Conservation (phyloP, 2,113 vertebrate species). For the Neogobius melanostomus region DNA sequence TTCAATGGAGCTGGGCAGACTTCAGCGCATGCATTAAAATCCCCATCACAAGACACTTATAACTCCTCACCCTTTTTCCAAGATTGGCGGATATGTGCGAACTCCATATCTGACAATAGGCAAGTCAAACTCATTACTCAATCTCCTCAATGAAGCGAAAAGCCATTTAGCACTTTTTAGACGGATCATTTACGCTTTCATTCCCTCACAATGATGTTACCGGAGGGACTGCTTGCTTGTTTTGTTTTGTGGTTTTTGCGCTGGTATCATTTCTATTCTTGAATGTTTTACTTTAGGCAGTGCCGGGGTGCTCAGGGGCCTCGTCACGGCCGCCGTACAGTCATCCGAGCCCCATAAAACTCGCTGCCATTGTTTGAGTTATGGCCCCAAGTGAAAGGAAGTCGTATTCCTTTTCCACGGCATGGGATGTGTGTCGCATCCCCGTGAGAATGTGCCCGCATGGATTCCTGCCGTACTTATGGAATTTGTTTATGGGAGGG, state of each 20-base stretch:
- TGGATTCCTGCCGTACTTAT: conserved; percentile 19
- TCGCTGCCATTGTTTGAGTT: conserved; percentile 22
- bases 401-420: conserved; percentile 18
- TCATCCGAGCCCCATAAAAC: conserved; percentile 52
- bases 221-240: conserved; percentile 21
- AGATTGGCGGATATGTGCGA: neutral
- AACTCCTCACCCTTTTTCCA: neutral
- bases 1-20: too few relatives aligned
- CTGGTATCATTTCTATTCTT: conserved; percentile 13
- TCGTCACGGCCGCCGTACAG: conserved; percentile 15
- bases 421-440: conserved; percentile 19
- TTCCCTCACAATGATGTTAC: conserved; percentile 54
- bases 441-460: conserved; percentile 26
- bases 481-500: conserved; percentile 12
- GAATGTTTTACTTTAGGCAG: conserved; percentile 30
- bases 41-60: neutral
- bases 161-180: conserved; percentile 67
- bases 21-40: neutral
- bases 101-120: conserved; percentile 55
- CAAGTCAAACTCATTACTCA: conserved; percentile 69
- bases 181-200: conserved; percentile 72
- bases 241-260: neutral
- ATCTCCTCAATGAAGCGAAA: conserved; percentile 64
- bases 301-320: conserved; percentile 8
- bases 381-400: conserved; percentile 17